These are phyloP conservation scores for Cyprinus carpio DNA, from an alignment of 2,113 vertebrate genomes.

Conservation along the genomic window DNA sequence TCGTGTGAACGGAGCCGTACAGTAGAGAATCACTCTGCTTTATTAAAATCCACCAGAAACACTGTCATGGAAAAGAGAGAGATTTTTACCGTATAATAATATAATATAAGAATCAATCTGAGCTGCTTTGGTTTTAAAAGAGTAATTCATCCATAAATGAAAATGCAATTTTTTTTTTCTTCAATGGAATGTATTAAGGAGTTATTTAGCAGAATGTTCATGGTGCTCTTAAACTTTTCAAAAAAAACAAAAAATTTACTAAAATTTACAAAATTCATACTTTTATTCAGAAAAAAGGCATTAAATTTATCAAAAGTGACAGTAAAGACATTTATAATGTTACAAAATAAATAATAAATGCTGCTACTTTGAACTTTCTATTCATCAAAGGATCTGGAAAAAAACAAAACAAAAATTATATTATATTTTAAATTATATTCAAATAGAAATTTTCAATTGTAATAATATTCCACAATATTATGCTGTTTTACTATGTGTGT, in stretches of 20 bases:
- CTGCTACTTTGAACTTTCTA: no score
- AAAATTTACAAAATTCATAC: no score
- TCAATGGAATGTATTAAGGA: neutral
- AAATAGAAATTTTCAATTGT: neutral
- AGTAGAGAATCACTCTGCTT: conserved; percentile 71
- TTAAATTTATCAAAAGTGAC: no score
- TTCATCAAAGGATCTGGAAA: no score
- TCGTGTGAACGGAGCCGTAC: conserved; percentile 64
- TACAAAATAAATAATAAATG: no score
- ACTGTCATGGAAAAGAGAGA: conserved; percentile 64
- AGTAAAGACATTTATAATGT: no score
- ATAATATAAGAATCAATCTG: neutral
- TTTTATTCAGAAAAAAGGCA: no score
- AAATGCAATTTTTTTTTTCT: neutral
- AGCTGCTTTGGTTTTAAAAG: neutral
- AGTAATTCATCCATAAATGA: conserved; percentile 6
- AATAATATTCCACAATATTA: neutral
- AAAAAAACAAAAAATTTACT: no score
- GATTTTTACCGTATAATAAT: neutral
- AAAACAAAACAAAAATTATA: no score
- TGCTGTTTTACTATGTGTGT: neutral
- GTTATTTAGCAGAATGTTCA: neutral
- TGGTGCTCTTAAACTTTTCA: no score
- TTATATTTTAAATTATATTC: no score
- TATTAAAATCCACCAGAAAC: conserved; percentile 44